phyloP scores from a whole-genome alignment of 1,140 invertebrate genomes.

The Heliconius melpomene region DNA sequence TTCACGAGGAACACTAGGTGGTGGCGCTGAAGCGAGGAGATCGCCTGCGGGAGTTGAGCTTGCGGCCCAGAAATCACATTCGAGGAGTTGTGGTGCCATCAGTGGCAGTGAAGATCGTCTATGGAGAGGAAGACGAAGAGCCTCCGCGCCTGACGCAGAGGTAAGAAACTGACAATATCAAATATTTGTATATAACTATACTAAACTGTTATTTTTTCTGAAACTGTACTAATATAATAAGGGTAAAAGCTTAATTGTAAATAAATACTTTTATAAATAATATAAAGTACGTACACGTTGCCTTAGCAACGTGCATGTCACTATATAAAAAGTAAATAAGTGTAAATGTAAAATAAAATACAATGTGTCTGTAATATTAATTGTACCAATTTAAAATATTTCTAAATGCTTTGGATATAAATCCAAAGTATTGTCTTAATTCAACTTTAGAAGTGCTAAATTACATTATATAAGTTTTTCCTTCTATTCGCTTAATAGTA shows the following conservation, averaged over 20 bases:
- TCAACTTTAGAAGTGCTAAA: too few relatives aligned
- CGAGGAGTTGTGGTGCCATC: slow-evolving; percentile 91
- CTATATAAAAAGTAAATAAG: background rate
- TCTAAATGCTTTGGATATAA: too few relatives aligned
- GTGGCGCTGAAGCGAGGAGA: slow-evolving; percentile 88
- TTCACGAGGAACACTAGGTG: slow-evolving; percentile 88
- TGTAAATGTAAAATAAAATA: background rate
- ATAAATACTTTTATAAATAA: too few relatives aligned
- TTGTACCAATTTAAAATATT: background rate
- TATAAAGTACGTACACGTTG: background rate
- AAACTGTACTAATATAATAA: background rate
- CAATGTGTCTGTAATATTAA: background rate
- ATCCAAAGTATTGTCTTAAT: too few relatives aligned
- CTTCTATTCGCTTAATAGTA: too few relatives aligned
- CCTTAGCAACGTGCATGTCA: background rate
- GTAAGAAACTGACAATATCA: slow-evolving; percentile 43
- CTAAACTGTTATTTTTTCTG: background rate
- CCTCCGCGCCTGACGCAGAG: slow-evolving; percentile 74
- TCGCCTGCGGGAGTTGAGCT: slow-evolving; percentile 89
- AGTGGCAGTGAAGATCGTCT: slow-evolving; percentile 83
- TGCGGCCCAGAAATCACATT: slow-evolving; percentile 88
- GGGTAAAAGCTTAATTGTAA: too few relatives aligned
- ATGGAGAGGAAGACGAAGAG: slow-evolving; percentile 80
- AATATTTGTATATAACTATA: background rate
- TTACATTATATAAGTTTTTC: too few relatives aligned